Evolutionary conservation across 2,113 vertebrate species (phyloP).

Genomic region (Alaudala cheleensis): DNA sequence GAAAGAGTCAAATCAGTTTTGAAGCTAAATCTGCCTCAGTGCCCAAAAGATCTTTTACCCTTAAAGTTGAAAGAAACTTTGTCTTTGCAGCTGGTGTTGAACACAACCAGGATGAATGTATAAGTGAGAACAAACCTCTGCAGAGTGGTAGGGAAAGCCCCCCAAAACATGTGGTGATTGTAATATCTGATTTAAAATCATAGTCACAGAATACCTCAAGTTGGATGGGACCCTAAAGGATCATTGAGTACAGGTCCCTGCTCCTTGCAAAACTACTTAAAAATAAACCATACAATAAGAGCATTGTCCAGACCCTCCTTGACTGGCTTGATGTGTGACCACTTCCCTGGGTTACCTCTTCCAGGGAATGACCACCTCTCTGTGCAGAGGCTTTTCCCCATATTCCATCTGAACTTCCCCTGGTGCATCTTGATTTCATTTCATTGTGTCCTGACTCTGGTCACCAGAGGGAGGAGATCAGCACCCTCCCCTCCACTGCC

Average conservation of each 20-base stretch:
- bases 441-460: fast-evolving
- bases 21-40: background rate
- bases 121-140: fast-evolving
- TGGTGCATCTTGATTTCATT: background rate
- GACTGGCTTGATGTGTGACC: background rate
- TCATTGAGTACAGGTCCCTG: background rate
- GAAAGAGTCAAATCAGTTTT: background rate
- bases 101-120: background rate
- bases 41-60: background rate
- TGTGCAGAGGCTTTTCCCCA: background rate
- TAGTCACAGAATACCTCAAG: background rate
- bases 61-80: background rate
- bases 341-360: background rate
- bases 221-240: background rate
- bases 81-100: background rate
- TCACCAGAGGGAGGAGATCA: background rate
- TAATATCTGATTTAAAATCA: background rate
- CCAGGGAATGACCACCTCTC: fast-evolving
- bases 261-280: background rate
- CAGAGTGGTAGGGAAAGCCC: background rate
- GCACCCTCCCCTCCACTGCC: fast-evolving
- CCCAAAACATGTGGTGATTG: background rate
- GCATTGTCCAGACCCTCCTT: background rate
- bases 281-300: fast-evolving
- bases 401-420: background rate